Evolutionary conservation across 2,888 invertebrate species (phyloP).

Genomic region (Vanessa cardui): DNA sequence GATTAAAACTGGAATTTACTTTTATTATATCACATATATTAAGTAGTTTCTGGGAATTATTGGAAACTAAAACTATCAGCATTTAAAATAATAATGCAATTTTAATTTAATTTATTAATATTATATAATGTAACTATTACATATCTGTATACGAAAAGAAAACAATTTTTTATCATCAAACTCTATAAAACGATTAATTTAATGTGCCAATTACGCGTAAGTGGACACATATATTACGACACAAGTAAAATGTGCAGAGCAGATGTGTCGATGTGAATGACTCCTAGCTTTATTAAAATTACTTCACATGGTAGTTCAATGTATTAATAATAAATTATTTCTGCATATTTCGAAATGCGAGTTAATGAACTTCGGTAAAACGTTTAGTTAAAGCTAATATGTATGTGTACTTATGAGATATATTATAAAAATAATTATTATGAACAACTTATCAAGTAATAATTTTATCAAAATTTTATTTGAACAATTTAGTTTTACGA

Average conservation of each 20-base stretch:
- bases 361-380: constrained; percentile 18
- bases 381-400: neutral
- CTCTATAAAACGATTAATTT: neutral
- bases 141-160: neutral
- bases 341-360: constrained; percentile 21
- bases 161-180: neutral
- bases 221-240: constrained; percentile 22
- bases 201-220: constrained; percentile 6
- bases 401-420: neutral
- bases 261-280: constrained; percentile 53
- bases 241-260: constrained; percentile 46
- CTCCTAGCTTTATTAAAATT: constrained; percentile 37
- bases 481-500: no score
- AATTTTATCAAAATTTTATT: no score
- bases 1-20: neutral
- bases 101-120: no score
- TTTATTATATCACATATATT: no score
- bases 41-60: no score
- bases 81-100: no score
- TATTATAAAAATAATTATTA: no score
- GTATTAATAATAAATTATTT: constrained; percentile 24
- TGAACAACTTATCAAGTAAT: no score
- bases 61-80: no score
- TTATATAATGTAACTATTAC: neutral
- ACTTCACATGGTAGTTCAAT: constrained; percentile 24